These are phyloP conservation scores for Schizaphis graminum DNA, from an alignment of 2,888 invertebrate species.

Conservation along the genomic window DNA sequence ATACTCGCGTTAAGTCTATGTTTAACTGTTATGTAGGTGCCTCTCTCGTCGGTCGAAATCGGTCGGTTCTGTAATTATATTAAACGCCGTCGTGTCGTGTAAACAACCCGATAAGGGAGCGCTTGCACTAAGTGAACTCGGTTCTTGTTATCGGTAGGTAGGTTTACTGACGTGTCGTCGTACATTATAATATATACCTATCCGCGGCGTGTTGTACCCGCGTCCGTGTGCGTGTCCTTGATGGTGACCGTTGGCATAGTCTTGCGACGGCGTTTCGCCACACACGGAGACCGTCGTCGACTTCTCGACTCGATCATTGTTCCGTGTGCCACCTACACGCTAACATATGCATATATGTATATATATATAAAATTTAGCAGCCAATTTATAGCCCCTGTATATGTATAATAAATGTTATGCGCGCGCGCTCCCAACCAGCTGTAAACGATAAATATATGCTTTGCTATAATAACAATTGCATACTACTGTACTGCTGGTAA, in stretches of 20 bases:
- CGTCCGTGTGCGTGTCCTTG: conserved; percentile 20
- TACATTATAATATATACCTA: conserved; percentile 11
- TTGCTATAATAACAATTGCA: too few relatives aligned
- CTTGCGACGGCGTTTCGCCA: conserved; percentile 5
- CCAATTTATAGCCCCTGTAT: not conserved
- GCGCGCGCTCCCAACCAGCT: not conserved
- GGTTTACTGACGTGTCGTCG: not conserved
- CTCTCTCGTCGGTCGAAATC: not conserved
- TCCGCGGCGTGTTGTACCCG: not conserved
- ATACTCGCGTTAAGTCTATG: conserved; percentile 24
- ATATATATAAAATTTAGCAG: not conserved
- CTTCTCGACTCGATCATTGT: not conserved
- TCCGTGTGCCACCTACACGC: not conserved
- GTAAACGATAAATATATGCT: not conserved
- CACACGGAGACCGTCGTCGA: conserved; percentile 24
- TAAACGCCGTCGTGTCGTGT: conserved; percentile 30
- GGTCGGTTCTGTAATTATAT: conserved; percentile 19
- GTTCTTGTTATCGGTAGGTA: conserved; percentile 23
- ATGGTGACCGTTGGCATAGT: conserved; percentile 14
- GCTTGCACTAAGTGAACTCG: conserved; percentile 27
- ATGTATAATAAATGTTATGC: not conserved
- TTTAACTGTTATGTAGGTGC: not conserved
- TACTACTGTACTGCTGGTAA: too few relatives aligned
- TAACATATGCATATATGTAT: not conserved
- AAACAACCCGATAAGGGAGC: conserved; percentile 55